These are phyloP conservation scores for Herminia tarsipennalis DNA, from an alignment of 2,888 invertebrate species.

Conservation along the genomic window DNA sequence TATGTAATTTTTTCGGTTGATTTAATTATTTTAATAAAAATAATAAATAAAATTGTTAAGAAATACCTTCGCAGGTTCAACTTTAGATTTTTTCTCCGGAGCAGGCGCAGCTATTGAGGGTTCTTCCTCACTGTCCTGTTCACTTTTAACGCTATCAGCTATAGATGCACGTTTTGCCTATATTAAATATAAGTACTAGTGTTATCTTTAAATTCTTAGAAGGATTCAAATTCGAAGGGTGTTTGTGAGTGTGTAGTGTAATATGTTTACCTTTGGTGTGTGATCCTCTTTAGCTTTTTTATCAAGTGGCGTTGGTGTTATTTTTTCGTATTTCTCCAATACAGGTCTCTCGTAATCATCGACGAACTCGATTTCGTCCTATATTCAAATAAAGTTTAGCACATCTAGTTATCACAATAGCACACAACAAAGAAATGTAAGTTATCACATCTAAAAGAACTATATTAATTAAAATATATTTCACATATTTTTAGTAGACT, in stretches of 20 bases:
- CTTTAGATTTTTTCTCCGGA: conserved; percentile 72
- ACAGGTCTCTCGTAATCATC: conserved; percentile 92
- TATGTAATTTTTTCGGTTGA: neutral
- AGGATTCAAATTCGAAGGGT: conserved; percentile 1
- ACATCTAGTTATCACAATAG: conserved; percentile 66
- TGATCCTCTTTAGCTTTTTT: conserved; percentile 81
- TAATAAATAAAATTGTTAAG: neutral
- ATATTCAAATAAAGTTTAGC: conserved; percentile 73
- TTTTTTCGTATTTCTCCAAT: conserved; percentile 89
- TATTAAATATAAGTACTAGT: conserved; percentile 29
- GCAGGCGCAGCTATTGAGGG: conserved; percentile 64
- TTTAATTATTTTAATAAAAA: neutral
- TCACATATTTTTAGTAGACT: conserved; percentile 5
- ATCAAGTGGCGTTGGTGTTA: conserved; percentile 82
- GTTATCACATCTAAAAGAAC: conserved; percentile 37
- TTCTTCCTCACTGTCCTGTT: conserved; percentile 77
- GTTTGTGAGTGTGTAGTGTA: conserved; percentile 48
- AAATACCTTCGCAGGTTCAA: conserved; percentile 65
- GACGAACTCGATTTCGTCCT: conserved; percentile 81
- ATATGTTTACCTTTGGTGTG: conserved; percentile 77
- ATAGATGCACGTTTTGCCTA: conserved; percentile 78
- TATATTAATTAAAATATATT: conserved; percentile 22
- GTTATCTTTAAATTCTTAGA: conserved; percentile 23
- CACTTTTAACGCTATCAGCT: conserved; percentile 75
- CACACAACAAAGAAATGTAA: conserved; percentile 51